A percentile compares a stretch with the other conserved stretches of the same genome.
Evolutionary conservation across 2,797 vertebrate species (phyloP).

Genomic region (Alca torda): DNA sequence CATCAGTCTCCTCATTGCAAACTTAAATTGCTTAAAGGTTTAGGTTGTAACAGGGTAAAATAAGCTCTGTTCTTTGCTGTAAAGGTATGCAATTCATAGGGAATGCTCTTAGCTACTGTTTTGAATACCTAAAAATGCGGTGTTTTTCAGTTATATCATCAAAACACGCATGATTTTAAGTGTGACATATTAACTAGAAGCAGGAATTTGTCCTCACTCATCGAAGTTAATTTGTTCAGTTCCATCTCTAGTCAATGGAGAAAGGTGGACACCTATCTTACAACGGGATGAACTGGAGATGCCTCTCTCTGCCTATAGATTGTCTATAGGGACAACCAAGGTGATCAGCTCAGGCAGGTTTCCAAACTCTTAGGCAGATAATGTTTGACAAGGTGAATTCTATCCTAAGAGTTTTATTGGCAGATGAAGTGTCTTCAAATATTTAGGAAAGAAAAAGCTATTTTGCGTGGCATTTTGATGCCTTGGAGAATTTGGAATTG

Average conservation of each 20-base stretch:
- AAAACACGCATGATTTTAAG: not conserved
- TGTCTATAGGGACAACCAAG: fast-evolving
- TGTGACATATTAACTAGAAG: not conserved
- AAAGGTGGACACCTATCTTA: not conserved
- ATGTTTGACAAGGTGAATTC: not conserved
- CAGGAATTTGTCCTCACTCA: not conserved
- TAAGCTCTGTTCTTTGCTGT: not conserved
- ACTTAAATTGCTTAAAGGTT: not conserved
- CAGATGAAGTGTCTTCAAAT: not conserved
- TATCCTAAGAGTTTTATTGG: not conserved
- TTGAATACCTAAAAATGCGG: not conserved
- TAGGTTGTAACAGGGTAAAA: not conserved
- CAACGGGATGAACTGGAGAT: not conserved
- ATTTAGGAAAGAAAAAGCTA: not conserved
- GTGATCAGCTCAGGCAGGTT: not conserved
- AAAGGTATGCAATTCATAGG: not conserved
- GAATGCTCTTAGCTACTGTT: not conserved
- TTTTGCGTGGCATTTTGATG: not conserved
- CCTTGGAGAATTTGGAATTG: not conserved
- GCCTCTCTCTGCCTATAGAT: not conserved
- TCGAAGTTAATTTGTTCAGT: not conserved
- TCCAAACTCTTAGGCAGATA: not conserved
- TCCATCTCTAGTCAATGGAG: not conserved
- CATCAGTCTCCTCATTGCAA: not conserved
- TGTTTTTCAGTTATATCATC: not conserved